These are phyloP conservation scores for Cybosia mesomella DNA, from an alignment of 2,888 invertebrate species.

Conservation along the genomic window DNA sequence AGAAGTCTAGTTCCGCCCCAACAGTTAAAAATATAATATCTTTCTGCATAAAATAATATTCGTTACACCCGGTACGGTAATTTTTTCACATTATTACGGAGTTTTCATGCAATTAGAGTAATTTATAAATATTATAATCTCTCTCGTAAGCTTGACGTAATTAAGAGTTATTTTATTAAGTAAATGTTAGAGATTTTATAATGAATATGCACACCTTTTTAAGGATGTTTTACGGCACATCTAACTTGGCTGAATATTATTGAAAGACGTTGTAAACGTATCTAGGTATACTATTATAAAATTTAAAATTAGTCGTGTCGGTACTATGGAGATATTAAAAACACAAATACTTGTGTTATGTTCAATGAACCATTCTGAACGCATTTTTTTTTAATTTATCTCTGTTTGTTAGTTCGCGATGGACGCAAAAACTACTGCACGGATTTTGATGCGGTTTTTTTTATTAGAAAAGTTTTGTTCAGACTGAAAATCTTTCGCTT, in stretches of 20 bases:
- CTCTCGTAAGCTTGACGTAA: background rate
- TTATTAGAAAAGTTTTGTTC: too few relatives aligned
- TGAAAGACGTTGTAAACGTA: background rate
- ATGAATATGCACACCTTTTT: background rate
- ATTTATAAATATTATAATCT: conserved; percentile 7
- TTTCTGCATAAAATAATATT: background rate
- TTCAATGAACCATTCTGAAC: too few relatives aligned
- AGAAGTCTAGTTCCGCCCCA: too few relatives aligned
- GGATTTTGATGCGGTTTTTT: too few relatives aligned
- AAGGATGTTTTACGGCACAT: background rate
- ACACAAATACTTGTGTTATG: too few relatives aligned
- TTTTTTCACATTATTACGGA: background rate
- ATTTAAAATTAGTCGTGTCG: too few relatives aligned
- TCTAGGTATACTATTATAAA: too few relatives aligned
- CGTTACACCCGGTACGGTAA: background rate
- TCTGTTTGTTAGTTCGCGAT: too few relatives aligned
- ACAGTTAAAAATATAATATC: background rate
- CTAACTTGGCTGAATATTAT: background rate
- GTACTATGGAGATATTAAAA: too few relatives aligned
- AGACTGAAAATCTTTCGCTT: too few relatives aligned
- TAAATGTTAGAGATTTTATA: background rate
- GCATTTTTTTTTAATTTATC: too few relatives aligned
- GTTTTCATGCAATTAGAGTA: conserved; percentile 10
- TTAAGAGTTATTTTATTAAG: conserved; percentile 6
- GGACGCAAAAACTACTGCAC: too few relatives aligned